These are phyloP conservation scores for Cynopterus brachyotis DNA, from an alignment of 2,113 vertebrate genomes.

Conservation along the genomic window DNA sequence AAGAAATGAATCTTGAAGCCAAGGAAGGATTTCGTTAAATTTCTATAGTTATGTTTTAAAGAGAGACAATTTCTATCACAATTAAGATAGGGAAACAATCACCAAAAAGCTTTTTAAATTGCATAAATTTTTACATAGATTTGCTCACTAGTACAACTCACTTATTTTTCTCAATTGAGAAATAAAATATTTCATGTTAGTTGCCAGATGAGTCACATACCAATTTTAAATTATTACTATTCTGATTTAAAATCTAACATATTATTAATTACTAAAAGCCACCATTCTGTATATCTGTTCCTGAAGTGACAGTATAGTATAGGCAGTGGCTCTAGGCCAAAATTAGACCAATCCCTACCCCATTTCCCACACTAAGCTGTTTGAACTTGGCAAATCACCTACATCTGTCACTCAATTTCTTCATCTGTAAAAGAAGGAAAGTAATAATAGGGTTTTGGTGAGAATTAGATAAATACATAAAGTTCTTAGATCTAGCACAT, in stretches of 20 bases:
- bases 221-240: conserved; percentile 31
- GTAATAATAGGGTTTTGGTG: background rate
- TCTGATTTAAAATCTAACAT: conserved; percentile 19
- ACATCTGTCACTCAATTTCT: conserved; percentile 22
- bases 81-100: conserved; percentile 12
- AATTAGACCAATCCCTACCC: background rate
- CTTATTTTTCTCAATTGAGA: background rate
- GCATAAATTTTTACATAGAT: background rate
- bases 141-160: background rate
- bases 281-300: background rate
- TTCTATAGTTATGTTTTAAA: conserved; percentile 16
- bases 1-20: conserved; percentile 30
- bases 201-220: background rate
- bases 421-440: conserved; percentile 28
- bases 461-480: background rate
- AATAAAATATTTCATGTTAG: conserved; percentile 14
- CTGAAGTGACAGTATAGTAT: background rate
- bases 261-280: background rate
- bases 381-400: background rate
- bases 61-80: background rate
- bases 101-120: background rate
- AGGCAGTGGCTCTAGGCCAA: background rate
- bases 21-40: background rate
- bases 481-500: background rate
- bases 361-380: background rate